A percentile compares a stretch with the other conserved stretches of the same genome.
These are phyloP conservation scores for Agyllia agylla DNA, from an alignment of 2,888 invertebrate species.

Conservation along the genomic window DNA sequence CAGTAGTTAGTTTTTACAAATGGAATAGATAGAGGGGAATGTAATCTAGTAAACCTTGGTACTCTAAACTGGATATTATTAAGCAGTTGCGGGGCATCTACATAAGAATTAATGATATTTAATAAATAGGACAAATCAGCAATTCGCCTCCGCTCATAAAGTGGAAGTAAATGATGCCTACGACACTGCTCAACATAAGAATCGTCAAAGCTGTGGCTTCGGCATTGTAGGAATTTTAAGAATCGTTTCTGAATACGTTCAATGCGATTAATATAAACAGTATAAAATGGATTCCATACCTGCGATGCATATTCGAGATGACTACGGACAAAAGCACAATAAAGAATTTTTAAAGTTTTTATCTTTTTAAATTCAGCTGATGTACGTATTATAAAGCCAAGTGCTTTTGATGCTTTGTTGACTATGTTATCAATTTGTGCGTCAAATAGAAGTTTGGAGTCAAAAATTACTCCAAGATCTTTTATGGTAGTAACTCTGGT, in stretches of 20 bases:
- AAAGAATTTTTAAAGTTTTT: not conserved
- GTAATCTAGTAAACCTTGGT: too few species aligned
- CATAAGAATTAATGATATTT: not conserved
- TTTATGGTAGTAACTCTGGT: not conserved
- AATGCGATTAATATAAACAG: too few species aligned
- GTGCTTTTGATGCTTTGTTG: not conserved
- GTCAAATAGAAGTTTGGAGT: not conserved
- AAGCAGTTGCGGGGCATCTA: not conserved
- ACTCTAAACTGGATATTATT: not conserved
- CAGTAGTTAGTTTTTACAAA: too few species aligned
- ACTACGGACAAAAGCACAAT: not conserved
- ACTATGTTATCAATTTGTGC: not conserved
- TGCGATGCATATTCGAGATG: too few species aligned
- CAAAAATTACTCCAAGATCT: not conserved
- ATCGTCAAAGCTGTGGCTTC: too few species aligned
- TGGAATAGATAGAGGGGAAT: not conserved
- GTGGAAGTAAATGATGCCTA: not conserved
- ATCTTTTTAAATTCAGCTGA: not conserved
- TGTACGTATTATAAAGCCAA: not conserved
- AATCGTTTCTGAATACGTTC: too few species aligned
- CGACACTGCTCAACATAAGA: not conserved
- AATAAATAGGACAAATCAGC: not conserved
- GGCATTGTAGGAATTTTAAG: too few species aligned
- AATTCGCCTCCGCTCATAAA: not conserved
- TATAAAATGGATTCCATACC: too few species aligned